These are phyloP conservation scores for Seira musarum DNA, from an alignment of 2,888 invertebrate genomes.

Conservation along the genomic window DNA sequence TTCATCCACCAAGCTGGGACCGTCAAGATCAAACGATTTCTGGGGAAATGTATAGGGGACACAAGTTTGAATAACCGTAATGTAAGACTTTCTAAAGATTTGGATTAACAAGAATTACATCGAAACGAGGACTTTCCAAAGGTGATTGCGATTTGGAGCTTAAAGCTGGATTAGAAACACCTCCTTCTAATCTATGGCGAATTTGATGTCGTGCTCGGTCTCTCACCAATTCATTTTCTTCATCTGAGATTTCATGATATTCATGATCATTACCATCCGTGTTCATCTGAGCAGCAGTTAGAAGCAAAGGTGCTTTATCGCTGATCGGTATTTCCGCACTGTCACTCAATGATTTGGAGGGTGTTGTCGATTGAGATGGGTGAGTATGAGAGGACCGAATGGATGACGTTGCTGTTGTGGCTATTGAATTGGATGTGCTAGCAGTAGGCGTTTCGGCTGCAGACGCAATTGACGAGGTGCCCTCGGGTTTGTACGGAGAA, in stretches of 20 bases:
- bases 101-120: too few species aligned
- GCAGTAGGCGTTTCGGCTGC: constrained; percentile 51
- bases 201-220: constrained; percentile 32
- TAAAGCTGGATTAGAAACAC: constrained; percentile 68
- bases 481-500: constrained; percentile 69
- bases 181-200: constrained; percentile 57
- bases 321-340: constrained; percentile 63
- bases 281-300: constrained; percentile 63
- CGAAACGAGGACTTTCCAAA: constrained; percentile 74
- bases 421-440: constrained; percentile 47
- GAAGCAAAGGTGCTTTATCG: constrained; percentile 68
- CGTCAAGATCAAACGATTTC: constrained; percentile 80
- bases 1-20: constrained; percentile 91
- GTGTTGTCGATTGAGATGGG: constrained; percentile 46
- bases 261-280: constrained; percentile 76
- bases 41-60: constrained; percentile 31
- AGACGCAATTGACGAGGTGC: constrained; percentile 18
- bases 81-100: background rate
- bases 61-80: background rate
- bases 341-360: constrained; percentile 61
- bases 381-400: constrained; percentile 12
- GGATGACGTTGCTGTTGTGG: constrained; percentile 31
- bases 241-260: constrained; percentile 88
- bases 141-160: constrained; percentile 70
- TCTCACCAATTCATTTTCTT: constrained; percentile 75